Percentiles rank a stretch among this genome's conserved stretches.
Evolutionary conservation across 2,888 invertebrate species (phyloP).

Genomic region (Danaus chrysippus): DNA sequence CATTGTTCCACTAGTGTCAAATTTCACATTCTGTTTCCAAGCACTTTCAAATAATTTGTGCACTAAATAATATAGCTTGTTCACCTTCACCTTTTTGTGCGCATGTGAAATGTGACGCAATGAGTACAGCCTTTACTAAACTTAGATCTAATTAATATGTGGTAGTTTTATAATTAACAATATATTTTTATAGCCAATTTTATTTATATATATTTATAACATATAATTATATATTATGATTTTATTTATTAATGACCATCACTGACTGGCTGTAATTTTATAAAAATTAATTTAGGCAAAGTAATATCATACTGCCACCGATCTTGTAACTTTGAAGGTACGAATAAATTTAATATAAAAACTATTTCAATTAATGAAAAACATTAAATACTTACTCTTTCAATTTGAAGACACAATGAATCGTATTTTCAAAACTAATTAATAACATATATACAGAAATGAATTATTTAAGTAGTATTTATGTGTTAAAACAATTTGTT

Average conservation of each 20-base stretch:
- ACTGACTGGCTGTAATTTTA: too few species aligned
- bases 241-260: neutral
- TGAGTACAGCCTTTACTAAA: slow-evolving; percentile 3
- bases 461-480: too few species aligned
- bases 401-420: too few species aligned
- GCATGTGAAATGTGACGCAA: slow-evolving; percentile 20
- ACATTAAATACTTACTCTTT: too few species aligned
- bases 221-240: neutral
- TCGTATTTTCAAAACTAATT: too few species aligned
- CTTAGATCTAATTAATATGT: neutral
- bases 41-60: slow-evolving; percentile 29
- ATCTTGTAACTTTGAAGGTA: too few species aligned
- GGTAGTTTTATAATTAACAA: neutral
- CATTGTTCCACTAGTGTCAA: neutral
- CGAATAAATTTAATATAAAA: too few species aligned
- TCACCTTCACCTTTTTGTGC: slow-evolving; percentile 27
- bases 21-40: neutral
- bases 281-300: too few species aligned
- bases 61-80: slow-evolving; percentile 22
- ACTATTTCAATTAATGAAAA: too few species aligned
- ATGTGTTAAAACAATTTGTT: too few species aligned
- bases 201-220: neutral
- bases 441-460: too few species aligned
- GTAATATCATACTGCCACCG: too few species aligned
- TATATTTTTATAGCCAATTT: neutral